Base-by-base conservation (phyloP, 2,888 invertebrate genomes). In the Myopa tessellatipennis region DNA sequence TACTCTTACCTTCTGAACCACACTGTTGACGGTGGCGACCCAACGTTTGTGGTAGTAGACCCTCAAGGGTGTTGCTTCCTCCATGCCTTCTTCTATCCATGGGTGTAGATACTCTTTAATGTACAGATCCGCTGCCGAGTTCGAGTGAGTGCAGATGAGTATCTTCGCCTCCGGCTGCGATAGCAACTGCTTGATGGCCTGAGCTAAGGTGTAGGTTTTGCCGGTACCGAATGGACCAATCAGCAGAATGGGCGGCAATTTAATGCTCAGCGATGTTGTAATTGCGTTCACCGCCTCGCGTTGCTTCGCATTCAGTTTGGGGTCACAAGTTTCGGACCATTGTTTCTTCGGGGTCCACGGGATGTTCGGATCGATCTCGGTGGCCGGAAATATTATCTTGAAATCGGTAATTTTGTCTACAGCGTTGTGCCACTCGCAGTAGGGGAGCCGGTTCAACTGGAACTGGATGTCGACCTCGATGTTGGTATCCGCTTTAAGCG, bases 161-260 rank as follows among this genome's bases (percentile, higher is more conserved):
- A 96, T 93, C 84, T 93, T 91, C 40, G 93, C 92, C 34, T 92
- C 91, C 0, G 91, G 90, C 83, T 94, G 92, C 12, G 90, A 87
- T 50, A 94, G 88, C 63, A 95, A 89, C 83, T 93, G 92, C 83
- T 93, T 93, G 61, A 95, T 93, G 0, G 94, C 94, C 82, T 93
- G 92, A 0, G 95, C 95, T 82, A 96, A 89, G 0, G 96, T 95
- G 85, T 94, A 95, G 0, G 96, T 96, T 86, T 96, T 96, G 0
- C 96, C 96, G 0, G 96, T 96, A n/a, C 96, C 96, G 88, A 94
- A 96, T 0, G 96, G 95, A 1, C 95, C 93, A 73, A 95, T 93
- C 8, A 95, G 90, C 69, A 95, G 88, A 78, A 95, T 92, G 0
- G 95, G 95, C 0, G 95, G 94, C 73, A 94, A 85, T 76, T 91